Base-by-base conservation (phyloP, 1,140 invertebrate species). In the Hyphantria cunea region DNA sequence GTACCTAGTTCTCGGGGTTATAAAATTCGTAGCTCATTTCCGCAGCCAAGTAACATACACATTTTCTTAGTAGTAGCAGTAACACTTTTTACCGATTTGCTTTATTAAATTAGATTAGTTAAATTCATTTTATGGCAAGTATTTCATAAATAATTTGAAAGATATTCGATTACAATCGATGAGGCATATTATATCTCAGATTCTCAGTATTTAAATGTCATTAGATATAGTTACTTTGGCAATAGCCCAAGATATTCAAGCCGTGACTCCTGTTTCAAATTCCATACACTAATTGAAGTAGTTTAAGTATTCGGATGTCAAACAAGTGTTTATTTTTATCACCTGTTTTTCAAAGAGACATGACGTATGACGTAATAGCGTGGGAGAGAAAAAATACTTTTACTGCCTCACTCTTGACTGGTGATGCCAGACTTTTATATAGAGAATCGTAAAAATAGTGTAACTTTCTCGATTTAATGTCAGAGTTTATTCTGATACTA, bases 401-500 rank as follows among this genome's bases (percentile, higher is more conserved):
- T 48, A 48, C 55, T 41, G 8, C 6, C 37, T 47, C 17, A 5
- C 17, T 25, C 34, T 39, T 41, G 14, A 25, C 12, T 25, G 15
- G 37, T 47, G 17, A 25, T 25, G 39, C 41, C 58, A 60, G 52
- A 56, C 25, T 47, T 25, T 61, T 68, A 66, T 56, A 58, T 73
- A 67, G 59, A 63, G 14, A 59, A 54, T 15, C 55, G 45, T 55
- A 66, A 70, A 70, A 49, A 72, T 66, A 71, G 17, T 25, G 17
- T 58, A 67, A 59, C 15, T 66, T 66, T 58, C 51, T 50, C 62
- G 48, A 63, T 66, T 64, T 62, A 66, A 64, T 67, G 66, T 76
- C 71, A 67, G 58, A 61, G 41, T 53, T 71, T 76, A 74, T 71
- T 74, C 69, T 44, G 74, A 73, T 47, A 65, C 14, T 61, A 66